Evolutionary conservation across 2,888 invertebrate species (phyloP), one percentile per base, ranked within the genome.

Genomic region (Anoncus sp.): DNA sequence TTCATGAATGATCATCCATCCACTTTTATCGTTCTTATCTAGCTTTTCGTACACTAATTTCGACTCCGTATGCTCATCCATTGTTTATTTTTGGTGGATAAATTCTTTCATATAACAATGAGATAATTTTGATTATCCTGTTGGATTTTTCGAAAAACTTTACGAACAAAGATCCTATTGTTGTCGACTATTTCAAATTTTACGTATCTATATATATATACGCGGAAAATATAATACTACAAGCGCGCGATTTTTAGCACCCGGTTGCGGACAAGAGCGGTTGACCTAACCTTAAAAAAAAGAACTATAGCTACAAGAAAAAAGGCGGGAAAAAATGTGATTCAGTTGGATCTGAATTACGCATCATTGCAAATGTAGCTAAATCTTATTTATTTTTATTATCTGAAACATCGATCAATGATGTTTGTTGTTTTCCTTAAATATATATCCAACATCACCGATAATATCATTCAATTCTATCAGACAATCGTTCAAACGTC

Each of bases 391-490:
- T 35, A 16, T 67, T 67, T 59, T 22, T 24, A 65, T 40, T 18
- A 20, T 40, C 9, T 18, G 31, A 7, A 31, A 47, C 10, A 49
- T 63, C 12, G 4, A 51, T 77, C 20, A 73, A 35, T 27, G 63
- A 9, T 27, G 22, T 63, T 27, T 20, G 20, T 14, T 47, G 40
- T 66, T 74, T 55, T 67, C 62, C 27, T 16, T 16, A 16, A 85
- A 81, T 18, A 82, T 75, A 12, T 63, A 60, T 12, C 75, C 72
- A n/a, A 79, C 75, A 18, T 85, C 84, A 5, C 67, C 63, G 18
- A 87, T 81, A 62, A 87, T 83, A 27, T 47, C 81, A 20, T 86
- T 85, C 24, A 87, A 40, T 65, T 83, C 81, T 5, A 31, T 45
- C 16, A 79, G 67, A 63, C 82, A 83, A 14, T 77, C 35, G 45